Evolutionary conservation across 2,113 vertebrate species (phyloP).

Genomic region (Hippocampus guttulatus): DNA sequence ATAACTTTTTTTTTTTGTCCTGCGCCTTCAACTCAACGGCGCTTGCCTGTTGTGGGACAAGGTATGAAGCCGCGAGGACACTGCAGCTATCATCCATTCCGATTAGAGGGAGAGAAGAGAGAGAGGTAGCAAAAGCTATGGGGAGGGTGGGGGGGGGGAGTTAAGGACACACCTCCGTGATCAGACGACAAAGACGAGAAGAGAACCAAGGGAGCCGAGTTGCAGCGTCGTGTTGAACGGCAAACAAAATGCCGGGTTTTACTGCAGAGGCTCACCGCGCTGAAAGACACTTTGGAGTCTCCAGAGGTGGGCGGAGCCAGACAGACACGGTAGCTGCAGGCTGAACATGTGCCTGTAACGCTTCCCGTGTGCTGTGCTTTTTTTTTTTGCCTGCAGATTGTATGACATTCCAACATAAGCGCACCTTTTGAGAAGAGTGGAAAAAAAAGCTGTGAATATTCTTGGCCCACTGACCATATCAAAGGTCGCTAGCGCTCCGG

Average conservation of each 20-base stretch:
- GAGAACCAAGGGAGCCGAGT: constrained; percentile 16
- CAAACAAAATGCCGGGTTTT: constrained; percentile 40
- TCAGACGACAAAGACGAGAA: constrained; percentile 1
- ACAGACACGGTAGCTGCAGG: neutral
- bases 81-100: constrained; percentile 50
- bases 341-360: neutral
- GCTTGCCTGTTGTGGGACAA: neutral
- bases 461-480: neutral
- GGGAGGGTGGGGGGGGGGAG: neutral
- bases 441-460: neutral
- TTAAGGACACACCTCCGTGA: neutral
- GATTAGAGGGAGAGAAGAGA: constrained; percentile 33
- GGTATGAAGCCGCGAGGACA: constrained; percentile 20
- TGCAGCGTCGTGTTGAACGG: constrained; percentile 48
- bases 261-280: constrained; percentile 29
- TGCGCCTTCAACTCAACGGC: neutral
- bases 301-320: constrained; percentile 12
- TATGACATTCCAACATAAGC: neutral
- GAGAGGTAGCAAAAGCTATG: neutral
- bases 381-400: no score
- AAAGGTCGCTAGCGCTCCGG: neutral
- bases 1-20: neutral
- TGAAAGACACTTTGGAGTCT: constrained; percentile 30
- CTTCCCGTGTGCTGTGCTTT: constrained; percentile 2
- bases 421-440: neutral